These are phyloP conservation scores for Linhomoeus sp. DNA, from an alignment of 2,888 invertebrate genomes.

Conservation along the genomic window DNA sequence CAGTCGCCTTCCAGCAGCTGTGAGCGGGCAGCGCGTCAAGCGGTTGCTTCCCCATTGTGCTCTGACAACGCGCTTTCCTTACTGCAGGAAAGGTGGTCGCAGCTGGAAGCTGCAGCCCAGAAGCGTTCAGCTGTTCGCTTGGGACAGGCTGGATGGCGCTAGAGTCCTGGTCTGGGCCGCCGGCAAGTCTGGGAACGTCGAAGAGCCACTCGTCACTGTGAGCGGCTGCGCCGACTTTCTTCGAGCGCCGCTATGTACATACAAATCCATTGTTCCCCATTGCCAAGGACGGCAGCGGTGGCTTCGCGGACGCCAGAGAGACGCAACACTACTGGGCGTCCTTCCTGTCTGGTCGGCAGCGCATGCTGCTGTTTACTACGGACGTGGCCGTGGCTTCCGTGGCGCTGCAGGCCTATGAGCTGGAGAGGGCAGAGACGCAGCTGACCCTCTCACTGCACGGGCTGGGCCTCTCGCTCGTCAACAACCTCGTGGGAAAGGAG, in stretches of 20 bases:
- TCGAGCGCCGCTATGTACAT: too few relatives aligned
- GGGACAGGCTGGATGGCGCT: conserved; percentile 39
- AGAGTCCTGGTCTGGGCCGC: conserved; percentile 33
- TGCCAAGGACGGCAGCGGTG: conserved; percentile 48
- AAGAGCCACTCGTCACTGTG: conserved; percentile 25
- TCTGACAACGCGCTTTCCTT: too few relatives aligned
- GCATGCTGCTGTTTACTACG: conserved; percentile 67
- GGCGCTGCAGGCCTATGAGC: conserved; percentile 45
- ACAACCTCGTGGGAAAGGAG: conserved; percentile 42
- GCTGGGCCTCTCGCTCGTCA: conserved; percentile 75
- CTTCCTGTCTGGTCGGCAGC: conserved; percentile 78
- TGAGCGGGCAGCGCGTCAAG: too few relatives aligned
- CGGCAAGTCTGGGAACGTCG: conserved; percentile 31
- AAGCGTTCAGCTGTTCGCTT: conserved; percentile 39
- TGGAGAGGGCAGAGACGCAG: conserved; percentile 50
- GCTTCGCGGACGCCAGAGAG: conserved; percentile 30
- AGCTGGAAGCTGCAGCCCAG: conserved; percentile 34
- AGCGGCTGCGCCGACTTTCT: too few relatives aligned
- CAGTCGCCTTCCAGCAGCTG: background rate
- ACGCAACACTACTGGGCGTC: conserved; percentile 51
- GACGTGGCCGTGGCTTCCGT: conserved; percentile 50
- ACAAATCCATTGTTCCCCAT: too few relatives aligned
- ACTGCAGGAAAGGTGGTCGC: too few relatives aligned
- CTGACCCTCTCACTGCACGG: too few relatives aligned
- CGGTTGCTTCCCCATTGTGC: too few relatives aligned